Conservation (phyloP, 1,140 invertebrate species). For the Steinernema feltiae region DNA sequence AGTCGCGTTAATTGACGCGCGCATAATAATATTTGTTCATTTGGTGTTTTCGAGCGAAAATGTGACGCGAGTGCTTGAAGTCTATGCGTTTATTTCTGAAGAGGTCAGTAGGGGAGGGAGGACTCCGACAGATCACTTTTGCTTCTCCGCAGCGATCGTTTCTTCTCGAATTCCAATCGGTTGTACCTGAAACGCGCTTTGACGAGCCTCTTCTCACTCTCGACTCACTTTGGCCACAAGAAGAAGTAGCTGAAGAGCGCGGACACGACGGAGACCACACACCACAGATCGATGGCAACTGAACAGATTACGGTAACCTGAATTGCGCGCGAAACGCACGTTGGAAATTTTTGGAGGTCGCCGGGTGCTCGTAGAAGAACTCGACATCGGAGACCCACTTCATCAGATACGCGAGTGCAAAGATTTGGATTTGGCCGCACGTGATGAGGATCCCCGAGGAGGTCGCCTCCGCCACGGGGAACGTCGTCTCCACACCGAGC, state of each 20-base stretch:
- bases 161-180: not conserved
- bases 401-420: constrained; percentile 13
- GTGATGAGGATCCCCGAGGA: constrained; percentile 41
- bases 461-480: constrained; percentile 52
- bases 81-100: not conserved
- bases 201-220: not conserved
- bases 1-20: not conserved
- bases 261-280: constrained; percentile 2
- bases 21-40: not conserved
- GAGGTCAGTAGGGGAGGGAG: not conserved
- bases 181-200: not conserved
- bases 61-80: not conserved
- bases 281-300: constrained; percentile 26
- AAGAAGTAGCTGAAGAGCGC: constrained; percentile 16
- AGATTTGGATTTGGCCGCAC: constrained; percentile 25
- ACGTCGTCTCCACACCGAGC: constrained; percentile 49
- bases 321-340: not conserved
- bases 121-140: not conserved
- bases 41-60: not conserved
- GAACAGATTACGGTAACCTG: constrained; percentile 10
- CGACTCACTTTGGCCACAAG: constrained; percentile 18
- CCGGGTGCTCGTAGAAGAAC: not conserved
- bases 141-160: not conserved
- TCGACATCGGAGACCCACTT: not conserved
- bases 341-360: not conserved